These are phyloP conservation scores for Zele albiditarsus DNA, from an alignment of 2,888 invertebrate species.

Conservation along the genomic window DNA sequence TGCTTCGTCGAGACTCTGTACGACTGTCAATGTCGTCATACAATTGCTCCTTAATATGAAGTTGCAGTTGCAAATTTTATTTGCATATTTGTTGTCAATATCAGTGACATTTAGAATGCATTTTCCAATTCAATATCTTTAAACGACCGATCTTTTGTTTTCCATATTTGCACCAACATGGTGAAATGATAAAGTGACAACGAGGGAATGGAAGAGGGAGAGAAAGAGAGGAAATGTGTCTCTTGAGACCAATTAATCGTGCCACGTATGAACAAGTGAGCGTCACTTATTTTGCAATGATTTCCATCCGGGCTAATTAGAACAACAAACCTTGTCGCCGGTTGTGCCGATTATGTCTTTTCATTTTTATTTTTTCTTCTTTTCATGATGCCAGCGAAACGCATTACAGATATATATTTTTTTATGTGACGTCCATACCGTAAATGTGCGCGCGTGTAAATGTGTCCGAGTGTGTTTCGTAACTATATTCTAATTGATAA, in stretches of 20 bases:
- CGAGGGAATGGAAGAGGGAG: too few species aligned
- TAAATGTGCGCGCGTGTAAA: neutral
- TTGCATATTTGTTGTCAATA: too few species aligned
- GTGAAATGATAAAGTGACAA: too few species aligned
- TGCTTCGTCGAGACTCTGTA: too few species aligned
- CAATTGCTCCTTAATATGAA: too few species aligned
- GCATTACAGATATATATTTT: neutral
- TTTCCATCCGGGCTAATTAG: slow-evolving; percentile 43
- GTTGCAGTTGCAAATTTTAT: too few species aligned
- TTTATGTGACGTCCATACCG: slow-evolving; percentile 9
- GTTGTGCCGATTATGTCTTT: slow-evolving; percentile 1
- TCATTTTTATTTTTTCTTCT: neutral
- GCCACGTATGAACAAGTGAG: slow-evolving; percentile 45
- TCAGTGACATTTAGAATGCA: too few species aligned
- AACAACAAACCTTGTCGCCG: slow-evolving; percentile 45
- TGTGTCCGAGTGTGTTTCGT: slow-evolving; percentile 13
- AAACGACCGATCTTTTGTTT: too few species aligned
- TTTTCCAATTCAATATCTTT: too few species aligned
- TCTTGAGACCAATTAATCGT: slow-evolving; percentile 54
- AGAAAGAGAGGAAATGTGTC: slow-evolving; percentile 27
- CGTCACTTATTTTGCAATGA: slow-evolving; percentile 29
- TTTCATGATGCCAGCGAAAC: neutral
- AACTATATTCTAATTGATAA: slow-evolving; percentile 36
- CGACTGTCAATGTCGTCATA: too few species aligned
- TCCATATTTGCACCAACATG: too few species aligned